Base-by-base conservation (phyloP, 2,888 invertebrate species). In the Cremastinae sp. region DNA sequence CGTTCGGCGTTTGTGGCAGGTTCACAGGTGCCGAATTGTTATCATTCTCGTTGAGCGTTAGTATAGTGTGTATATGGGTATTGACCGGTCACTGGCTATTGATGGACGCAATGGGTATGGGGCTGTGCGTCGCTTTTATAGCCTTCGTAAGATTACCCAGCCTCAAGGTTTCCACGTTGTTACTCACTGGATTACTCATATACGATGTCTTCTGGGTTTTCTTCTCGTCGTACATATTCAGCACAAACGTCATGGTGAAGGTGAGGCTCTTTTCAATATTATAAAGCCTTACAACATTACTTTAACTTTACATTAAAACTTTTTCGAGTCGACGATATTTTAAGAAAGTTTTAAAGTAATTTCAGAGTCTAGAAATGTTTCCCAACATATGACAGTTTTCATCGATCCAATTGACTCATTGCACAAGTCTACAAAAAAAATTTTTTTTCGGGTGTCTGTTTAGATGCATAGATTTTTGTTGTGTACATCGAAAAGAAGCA, bases 181-280 rank as follows among this genome's bases (percentile, higher is more conserved):
- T 98, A 81, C 93, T 98, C 83, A 97, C 98, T 54, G 98, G 98
- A 34, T 92, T 98, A 82, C 93, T 98, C 76, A 95, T 97, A 72
- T 98, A 98, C 90, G 98, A 98, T 90, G 98, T 98, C 45, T 98
- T 98, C 91, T 98, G 98, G 98, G 98, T 98, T 62, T 98, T 98
- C 92, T 98, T 98, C 92, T 98, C 98, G 1, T 98, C 98, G 0
- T 98, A 98, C 90, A 97, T 98, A 89, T 98, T 98, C 92, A 98
- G 97, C 91, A 96, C 98, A 86, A 98, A 98, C 89, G 98, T 98
- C 81, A 98, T 98, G 98, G 98, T 98, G 80, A 98, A 98, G 91
- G 96, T 96, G 90, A 94, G 93, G 91, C 34, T 36, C 34, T 16
- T 12, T 4, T 8, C 4, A 9, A 10, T 0, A 38, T 64, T 12